These are phyloP conservation scores for Drosophila funebris DNA, from an alignment of 1,140 invertebrate species.

Conservation along the genomic window DNA sequence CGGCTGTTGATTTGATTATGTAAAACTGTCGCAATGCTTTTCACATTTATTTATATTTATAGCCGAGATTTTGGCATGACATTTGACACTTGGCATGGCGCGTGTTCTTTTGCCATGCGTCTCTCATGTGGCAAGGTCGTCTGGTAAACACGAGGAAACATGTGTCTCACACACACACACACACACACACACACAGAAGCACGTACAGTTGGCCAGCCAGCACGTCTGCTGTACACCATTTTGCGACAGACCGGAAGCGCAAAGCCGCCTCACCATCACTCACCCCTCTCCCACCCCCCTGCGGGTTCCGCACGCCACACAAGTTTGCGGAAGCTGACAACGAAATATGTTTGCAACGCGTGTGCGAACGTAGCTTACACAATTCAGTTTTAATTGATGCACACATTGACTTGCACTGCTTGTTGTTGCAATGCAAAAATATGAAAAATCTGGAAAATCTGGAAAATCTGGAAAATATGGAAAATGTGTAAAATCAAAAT, in stretches of 20 bases:
- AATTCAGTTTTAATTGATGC: slow-evolving; percentile 32
- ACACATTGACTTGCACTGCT: background rate
- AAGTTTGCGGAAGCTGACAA: slow-evolving; percentile 34
- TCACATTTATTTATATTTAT: slow-evolving; percentile 54
- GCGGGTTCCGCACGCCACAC: too few species aligned
- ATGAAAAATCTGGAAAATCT: background rate
- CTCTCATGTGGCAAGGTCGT: slow-evolving; percentile 34
- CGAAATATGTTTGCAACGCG: slow-evolving; percentile 38
- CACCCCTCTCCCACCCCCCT: background rate
- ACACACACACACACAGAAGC: slow-evolving; percentile 10
- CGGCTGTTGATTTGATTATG: slow-evolving; percentile 38
- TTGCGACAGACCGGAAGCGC: slow-evolving; percentile 40
- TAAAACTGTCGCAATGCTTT: slow-evolving; percentile 56
- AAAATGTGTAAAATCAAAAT: too few species aligned
- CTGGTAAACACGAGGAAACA: slow-evolving; percentile 64
- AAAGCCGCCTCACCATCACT: background rate
- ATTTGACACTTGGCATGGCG: slow-evolving; percentile 16
- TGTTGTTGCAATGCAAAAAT: background rate
- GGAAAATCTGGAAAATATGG: too few species aligned
- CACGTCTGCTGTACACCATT: slow-evolving; percentile 52
- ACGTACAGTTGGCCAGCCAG: background rate
- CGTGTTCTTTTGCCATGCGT: slow-evolving; percentile 51
- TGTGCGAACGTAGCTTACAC: slow-evolving; percentile 15
- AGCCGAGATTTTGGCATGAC: background rate
- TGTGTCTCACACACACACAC: slow-evolving; percentile 44